Evolutionary conservation across 2,888 invertebrate species (phyloP), one percentile per base, ranked within the genome.

Genomic region (Heliconius ethilla): DNA sequence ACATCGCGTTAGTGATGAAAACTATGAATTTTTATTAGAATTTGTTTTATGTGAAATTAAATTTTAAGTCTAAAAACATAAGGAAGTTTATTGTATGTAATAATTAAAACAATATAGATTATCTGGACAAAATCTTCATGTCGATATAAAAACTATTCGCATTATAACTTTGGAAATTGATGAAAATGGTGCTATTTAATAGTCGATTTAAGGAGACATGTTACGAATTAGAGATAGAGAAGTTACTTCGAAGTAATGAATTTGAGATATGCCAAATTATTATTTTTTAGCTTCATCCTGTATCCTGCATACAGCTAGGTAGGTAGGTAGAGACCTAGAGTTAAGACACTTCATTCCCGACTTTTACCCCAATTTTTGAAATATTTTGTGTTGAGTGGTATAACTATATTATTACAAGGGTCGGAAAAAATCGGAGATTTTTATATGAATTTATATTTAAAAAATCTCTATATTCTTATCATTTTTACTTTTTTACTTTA

Each of bases 1-100:
- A 77, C 65, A 66, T 62, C 37, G 74, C 75, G 77, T 81, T 80
- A 69, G 72, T 76, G 81, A 76, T 78, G 79, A 79, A 78, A 79
- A 79, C 78, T 79, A 78, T 79, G 81, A 81, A 79, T 81, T 79
- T 81, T 79, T 81, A 81, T 81, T 78, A 75, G 70, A 69, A 55
- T 62, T 10, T 1, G 9, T 33, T 37, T 15, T 51, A 69, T 27
- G 33, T 75, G 33, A 79, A 72, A 63, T 25, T 78, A 65, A 51
- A 11, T 72, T 75, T 3, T 78, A 81, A 29, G 2, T 1, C 13
- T 7, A 10, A 15, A 27, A 9, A 3, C 15, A 63, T 72, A 76
- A 73, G 62, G 65, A 33, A 27, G 62, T 65, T 45, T 76, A 78
- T 75, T 55, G 76, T 45, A 22, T 55, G 22, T 55, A 59, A 72